phyloP scores from a whole-genome alignment of 2,113 vertebrate species.

The Diphyllodes magnificus region DNA sequence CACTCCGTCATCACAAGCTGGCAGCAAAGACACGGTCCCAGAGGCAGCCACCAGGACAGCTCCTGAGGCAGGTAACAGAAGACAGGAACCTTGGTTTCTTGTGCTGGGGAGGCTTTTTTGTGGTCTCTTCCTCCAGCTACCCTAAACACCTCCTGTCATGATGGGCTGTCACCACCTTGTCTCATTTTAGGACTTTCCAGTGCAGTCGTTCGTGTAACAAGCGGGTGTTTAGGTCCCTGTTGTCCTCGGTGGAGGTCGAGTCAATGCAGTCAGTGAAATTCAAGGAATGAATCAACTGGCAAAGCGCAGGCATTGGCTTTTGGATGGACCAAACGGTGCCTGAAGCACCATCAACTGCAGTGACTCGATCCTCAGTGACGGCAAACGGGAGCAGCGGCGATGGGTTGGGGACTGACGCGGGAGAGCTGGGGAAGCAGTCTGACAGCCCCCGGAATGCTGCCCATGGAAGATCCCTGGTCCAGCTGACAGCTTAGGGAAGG shows the following conservation, averaged over 20 bases:
- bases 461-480: background rate
- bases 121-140: background rate
- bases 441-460: background rate
- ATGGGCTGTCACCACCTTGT: background rate
- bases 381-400: accelerated
- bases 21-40: background rate
- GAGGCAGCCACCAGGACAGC: accelerated
- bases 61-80: slow-evolving; percentile 1
- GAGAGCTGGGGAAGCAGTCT: background rate
- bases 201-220: accelerated
- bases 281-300: background rate
- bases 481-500: background rate
- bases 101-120: background rate
- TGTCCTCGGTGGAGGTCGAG: background rate
- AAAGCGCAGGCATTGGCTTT: background rate
- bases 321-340: background rate
- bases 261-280: background rate
- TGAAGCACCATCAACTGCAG: background rate
- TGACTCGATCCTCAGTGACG: background rate
- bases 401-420: accelerated
- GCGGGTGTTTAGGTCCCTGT: background rate
- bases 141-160: background rate
- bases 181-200: background rate
- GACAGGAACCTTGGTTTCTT: background rate
- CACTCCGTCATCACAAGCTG: background rate